A percentile compares a stretch with the other conserved stretches of the same genome.
phyloP scores from a whole-genome alignment of 2,888 invertebrate genomes.

The Hydropsyche betteni region DNA sequence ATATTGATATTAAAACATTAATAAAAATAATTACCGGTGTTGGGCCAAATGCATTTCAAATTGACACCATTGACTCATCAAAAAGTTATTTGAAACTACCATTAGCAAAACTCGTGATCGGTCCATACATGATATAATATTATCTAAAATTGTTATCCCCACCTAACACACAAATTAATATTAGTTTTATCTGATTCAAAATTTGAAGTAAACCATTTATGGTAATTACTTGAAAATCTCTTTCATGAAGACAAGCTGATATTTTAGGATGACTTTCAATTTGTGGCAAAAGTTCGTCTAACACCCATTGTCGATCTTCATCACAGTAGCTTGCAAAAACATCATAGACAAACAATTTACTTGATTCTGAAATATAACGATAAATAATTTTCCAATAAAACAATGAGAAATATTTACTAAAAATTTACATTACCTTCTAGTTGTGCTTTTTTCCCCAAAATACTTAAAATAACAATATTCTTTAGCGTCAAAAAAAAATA shows the following conservation, averaged over 20 bases:
- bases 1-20: too few relatives aligned
- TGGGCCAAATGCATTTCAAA: constrained; percentile 78
- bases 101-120: constrained; percentile 71
- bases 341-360: constrained; percentile 66
- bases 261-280: constrained; percentile 68
- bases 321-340: constrained; percentile 77
- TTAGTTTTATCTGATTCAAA: too few relatives aligned
- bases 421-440: constrained; percentile 41
- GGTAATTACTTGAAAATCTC: constrained; percentile 71
- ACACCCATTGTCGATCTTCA: constrained; percentile 71
- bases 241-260: constrained; percentile 74
- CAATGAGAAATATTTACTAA: not conserved
- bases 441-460: constrained; percentile 62
- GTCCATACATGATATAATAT: constrained; percentile 76
- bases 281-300: constrained; percentile 70
- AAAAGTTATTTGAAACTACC: constrained; percentile 70
- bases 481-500: constrained; percentile 69
- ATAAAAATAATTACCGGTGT: constrained; percentile 62
- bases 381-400: constrained; percentile 49
- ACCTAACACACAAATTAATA: constrained; percentile 57
- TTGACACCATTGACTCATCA: constrained; percentile 77
- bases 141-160: constrained; percentile 75
- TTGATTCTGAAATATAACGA: constrained; percentile 36
- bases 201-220: too few relatives aligned
- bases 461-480: constrained; percentile 67